Percentiles rank a stretch among this genome's conserved stretches.
Conservation (phyloP, 2,888 invertebrate species). For the Gymnocheta viridis region DNA sequence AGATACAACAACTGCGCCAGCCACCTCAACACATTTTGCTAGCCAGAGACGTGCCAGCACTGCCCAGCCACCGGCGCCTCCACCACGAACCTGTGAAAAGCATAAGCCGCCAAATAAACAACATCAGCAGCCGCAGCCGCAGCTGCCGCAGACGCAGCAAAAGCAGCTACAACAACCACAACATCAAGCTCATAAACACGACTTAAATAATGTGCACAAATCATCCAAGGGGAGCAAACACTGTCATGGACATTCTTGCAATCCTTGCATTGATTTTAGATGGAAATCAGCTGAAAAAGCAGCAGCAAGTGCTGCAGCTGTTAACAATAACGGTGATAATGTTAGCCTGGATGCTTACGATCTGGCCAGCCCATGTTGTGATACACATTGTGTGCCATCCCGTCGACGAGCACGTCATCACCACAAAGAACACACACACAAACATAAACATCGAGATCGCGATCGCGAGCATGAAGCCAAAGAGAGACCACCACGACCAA, state of each 20-base stretch:
- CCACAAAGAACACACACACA: slow-evolving; percentile 85
- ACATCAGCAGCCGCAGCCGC: slow-evolving; percentile 61
- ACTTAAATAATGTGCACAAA: slow-evolving; percentile 71
- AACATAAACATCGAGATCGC: slow-evolving; percentile 84
- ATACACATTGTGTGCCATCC: slow-evolving; percentile 92
- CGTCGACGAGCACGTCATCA: slow-evolving; percentile 83
- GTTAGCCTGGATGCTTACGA: slow-evolving; percentile 93
- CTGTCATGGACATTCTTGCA: slow-evolving; percentile 85
- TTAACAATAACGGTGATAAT: slow-evolving; percentile 85
- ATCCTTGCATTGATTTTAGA: slow-evolving; percentile 86
- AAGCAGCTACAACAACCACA: slow-evolving; percentile 67
- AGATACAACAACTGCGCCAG: slow-evolving; percentile 74
- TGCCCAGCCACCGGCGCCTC: slow-evolving; percentile 78
- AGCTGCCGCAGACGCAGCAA: slow-evolving; percentile 55
- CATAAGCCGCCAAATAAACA: slow-evolving; percentile 77
- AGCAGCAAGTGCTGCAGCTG: slow-evolving; percentile 58
- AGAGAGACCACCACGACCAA: slow-evolving; percentile 77
- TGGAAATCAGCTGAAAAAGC: slow-evolving; percentile 81
- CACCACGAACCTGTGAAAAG: slow-evolving; percentile 79
- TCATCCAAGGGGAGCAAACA: slow-evolving; percentile 78
- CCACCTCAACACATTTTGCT: slow-evolving; percentile 55
- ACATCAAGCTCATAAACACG: slow-evolving; percentile 58
- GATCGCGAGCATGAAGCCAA: slow-evolving; percentile 81
- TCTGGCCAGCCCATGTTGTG: slow-evolving; percentile 92
- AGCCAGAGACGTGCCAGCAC: slow-evolving; percentile 69